These are phyloP conservation scores for Sylvia borin DNA, from an alignment of 2,797 vertebrate genomes.

Conservation along the genomic window DNA sequence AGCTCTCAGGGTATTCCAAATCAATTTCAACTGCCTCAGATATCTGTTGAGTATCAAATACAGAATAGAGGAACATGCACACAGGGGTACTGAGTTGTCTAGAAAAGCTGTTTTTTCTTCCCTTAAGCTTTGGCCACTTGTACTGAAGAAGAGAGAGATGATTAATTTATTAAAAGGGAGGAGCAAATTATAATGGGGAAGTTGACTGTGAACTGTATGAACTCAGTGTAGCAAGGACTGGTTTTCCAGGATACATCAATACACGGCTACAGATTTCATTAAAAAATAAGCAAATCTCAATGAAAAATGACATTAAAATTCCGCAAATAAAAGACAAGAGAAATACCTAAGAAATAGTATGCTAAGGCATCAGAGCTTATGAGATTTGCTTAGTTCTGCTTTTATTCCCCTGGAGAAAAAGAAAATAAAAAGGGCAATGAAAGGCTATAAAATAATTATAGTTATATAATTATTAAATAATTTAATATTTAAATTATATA, in stretches of 20 bases:
- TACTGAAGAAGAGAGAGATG: background rate
- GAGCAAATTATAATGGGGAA: background rate
- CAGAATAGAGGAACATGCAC: background rate
- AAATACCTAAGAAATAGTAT: background rate
- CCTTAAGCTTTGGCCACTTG: background rate
- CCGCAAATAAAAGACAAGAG: background rate
- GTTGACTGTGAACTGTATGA: background rate
- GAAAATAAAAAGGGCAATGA: background rate
- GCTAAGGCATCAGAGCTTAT: background rate
- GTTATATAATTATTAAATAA: too few relatives aligned
- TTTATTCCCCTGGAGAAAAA: background rate
- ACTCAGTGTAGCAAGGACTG: background rate
- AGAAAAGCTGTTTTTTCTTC: background rate
- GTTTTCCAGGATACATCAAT: background rate
- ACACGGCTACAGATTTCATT: background rate
- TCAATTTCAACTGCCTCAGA: slow-evolving; percentile 6
- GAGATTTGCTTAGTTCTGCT: background rate
- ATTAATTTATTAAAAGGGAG: background rate
- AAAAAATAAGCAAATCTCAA: background rate
- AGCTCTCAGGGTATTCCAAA: slow-evolving; percentile 18
- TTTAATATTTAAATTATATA: too few relatives aligned
- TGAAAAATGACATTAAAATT: background rate
- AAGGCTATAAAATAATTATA: background rate
- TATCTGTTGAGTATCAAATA: slow-evolving; percentile 20
- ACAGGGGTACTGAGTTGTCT: background rate